Conservation (phyloP, 1,140 invertebrate genomes). For the Lasaia peninsularis region DNA sequence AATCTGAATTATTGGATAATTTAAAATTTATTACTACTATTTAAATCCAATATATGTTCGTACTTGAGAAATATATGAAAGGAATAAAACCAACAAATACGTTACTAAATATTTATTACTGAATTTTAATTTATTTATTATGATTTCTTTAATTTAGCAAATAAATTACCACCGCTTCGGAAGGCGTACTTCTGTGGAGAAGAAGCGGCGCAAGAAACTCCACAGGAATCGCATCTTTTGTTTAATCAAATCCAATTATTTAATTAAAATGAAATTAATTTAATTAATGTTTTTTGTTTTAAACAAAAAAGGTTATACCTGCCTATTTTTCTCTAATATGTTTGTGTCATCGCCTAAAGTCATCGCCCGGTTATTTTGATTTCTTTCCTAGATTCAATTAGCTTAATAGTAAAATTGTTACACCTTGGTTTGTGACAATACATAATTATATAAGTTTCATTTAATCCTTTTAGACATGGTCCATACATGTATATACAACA, state of each 20-base stretch:
- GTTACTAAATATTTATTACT: constrained; percentile 22
- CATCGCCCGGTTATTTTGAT: constrained; percentile 41
- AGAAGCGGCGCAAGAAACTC: constrained; percentile 68
- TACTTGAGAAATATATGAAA: not conserved
- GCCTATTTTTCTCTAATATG: constrained; percentile 6
- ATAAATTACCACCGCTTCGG: constrained; percentile 53
- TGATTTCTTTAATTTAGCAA: not conserved
- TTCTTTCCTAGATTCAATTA: not conserved
- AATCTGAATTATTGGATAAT: no score
- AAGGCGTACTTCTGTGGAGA: constrained; percentile 56
- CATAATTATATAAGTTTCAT: not conserved
- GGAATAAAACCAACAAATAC: constrained; percentile 39
- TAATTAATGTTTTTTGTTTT: not conserved
- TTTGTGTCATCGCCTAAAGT: constrained; percentile 24
- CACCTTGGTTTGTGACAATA: not conserved
- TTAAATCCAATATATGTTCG: not conserved
- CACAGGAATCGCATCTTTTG: constrained; percentile 41
- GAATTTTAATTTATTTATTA: constrained; percentile 14
- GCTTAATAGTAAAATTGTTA: not conserved
- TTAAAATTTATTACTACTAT: no score
- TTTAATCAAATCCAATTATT: constrained; percentile 16
- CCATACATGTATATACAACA: not conserved
- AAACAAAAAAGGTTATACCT: constrained; percentile 4
- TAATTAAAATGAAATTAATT: constrained; percentile 1
- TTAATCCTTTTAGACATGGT: not conserved